Percentiles rank a stretch among this genome's conserved stretches.
Conservation (phyloP, 2,888 invertebrate genomes). For the Tenthredo amoena region DNA sequence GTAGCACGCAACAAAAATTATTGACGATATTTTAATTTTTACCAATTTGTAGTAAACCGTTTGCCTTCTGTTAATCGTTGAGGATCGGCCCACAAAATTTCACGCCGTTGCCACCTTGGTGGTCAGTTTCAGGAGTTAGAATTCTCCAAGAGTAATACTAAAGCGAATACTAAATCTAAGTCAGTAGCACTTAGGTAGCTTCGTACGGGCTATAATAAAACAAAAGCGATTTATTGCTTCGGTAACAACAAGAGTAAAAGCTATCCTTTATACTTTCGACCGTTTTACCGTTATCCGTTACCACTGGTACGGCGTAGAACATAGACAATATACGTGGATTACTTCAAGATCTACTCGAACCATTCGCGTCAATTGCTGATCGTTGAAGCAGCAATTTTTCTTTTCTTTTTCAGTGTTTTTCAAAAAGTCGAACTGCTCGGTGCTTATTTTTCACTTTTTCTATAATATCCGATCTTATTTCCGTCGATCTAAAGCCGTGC, state of each 20-base stretch:
- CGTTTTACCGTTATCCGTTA: slow-evolving; percentile 27
- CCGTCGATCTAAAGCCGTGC: not conserved
- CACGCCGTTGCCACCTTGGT: slow-evolving; percentile 23
- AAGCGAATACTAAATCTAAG: slow-evolving; percentile 46
- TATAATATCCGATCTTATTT: not conserved
- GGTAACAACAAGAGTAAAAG: slow-evolving; percentile 48
- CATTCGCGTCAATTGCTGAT: slow-evolving; percentile 6
- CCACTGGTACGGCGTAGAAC: not conserved
- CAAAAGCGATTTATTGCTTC: slow-evolving; percentile 45
- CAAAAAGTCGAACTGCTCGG: not conserved
- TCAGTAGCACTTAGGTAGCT: slow-evolving; percentile 35
- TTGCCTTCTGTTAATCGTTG: slow-evolving; percentile 5
- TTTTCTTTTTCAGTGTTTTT: not conserved
- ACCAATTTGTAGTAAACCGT: slow-evolving; percentile 8
- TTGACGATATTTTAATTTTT: slow-evolving; percentile 19
- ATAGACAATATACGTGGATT: not conserved
- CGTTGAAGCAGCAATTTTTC: not conserved
- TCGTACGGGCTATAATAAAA: slow-evolving; percentile 38
- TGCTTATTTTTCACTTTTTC: not conserved
- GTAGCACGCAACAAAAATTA: slow-evolving; percentile 44
- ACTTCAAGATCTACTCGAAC: slow-evolving; percentile 13
- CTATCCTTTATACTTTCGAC: slow-evolving; percentile 43
- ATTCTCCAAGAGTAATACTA: slow-evolving; percentile 19
- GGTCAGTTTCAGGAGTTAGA: slow-evolving; percentile 23
- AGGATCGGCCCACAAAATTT: slow-evolving; percentile 27